Conservation (phyloP, 2,888 invertebrate species). For the Acrocyrtus sp. region DNA sequence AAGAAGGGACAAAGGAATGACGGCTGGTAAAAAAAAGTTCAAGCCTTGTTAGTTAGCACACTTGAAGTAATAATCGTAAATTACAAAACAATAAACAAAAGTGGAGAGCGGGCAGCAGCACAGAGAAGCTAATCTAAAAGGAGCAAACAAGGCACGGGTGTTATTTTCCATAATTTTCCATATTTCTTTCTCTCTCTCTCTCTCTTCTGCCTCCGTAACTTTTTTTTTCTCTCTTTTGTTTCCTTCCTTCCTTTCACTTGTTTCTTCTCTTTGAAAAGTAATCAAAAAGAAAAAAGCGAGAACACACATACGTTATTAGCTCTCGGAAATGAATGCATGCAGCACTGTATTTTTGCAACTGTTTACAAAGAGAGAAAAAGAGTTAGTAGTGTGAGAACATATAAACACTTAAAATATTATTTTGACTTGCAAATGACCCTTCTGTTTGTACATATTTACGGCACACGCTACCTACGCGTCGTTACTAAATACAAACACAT, state of each 20-base stretch:
- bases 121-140: too few relatives aligned
- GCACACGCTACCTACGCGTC: too few relatives aligned
- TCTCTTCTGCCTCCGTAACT: too few relatives aligned
- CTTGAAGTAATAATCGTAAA: conserved; percentile 38
- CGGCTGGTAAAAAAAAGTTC: conserved; percentile 15
- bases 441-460: too few relatives aligned
- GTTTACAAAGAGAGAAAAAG: background rate
- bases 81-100: conserved; percentile 42
- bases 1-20: too few relatives aligned
- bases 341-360: conserved; percentile 12
- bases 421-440: conserved; percentile 19
- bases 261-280: too few relatives aligned
- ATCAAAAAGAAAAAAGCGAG: too few relatives aligned
- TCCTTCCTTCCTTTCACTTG: background rate
- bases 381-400: too few relatives aligned
- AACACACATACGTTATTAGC: too few relatives aligned
- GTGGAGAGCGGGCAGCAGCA: conserved; percentile 19
- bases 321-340: background rate
- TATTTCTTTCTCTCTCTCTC: background rate
- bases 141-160: conserved; percentile 20
- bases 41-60: conserved; percentile 32
- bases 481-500: too few relatives aligned
- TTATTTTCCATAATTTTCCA: conserved; percentile 21
- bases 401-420: conserved; percentile 17
- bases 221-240: too few relatives aligned